Conservation (phyloP, 2,797 vertebrate species). For the Fistularia commersonii region DNA sequence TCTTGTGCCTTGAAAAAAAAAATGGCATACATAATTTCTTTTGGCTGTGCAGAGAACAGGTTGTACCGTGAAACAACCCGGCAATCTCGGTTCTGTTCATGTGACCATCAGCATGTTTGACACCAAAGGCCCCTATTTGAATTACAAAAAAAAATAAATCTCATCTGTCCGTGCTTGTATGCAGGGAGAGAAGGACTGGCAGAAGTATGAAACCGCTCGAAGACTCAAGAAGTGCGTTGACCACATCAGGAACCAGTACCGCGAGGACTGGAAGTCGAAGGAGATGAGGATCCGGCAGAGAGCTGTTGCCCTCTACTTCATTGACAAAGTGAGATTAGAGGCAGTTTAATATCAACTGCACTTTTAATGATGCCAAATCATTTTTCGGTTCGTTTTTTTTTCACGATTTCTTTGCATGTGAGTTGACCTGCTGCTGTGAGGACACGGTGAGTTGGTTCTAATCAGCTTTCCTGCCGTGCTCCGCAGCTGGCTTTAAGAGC, state of each 20-base stretch:
- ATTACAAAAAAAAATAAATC: neutral
- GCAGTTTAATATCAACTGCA: no score
- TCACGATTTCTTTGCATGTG: no score
- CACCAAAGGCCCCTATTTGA: neutral
- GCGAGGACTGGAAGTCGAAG: conserved; percentile 98
- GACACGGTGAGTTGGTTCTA: neutral
- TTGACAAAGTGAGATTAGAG: conserved; percentile 84
- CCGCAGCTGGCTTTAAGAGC: conserved; percentile 93
- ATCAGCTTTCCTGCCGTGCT: neutral
- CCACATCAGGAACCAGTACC: conserved; percentile 88
- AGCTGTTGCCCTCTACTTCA: conserved; percentile 96
- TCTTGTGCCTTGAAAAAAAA: no score
- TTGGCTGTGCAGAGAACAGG: no score
- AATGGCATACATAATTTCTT: no score
- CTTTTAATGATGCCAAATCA: neutral
- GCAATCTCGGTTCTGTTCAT: no score
- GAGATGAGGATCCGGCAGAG: conserved; percentile 96
- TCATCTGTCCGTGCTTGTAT: conserved; percentile 1
- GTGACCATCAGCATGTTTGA: neutral
- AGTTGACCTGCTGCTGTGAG: no score
- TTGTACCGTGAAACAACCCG: no score
- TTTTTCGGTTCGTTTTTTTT: no score
- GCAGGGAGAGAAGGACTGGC: conserved; percentile 98
- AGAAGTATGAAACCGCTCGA: conserved; percentile 95
- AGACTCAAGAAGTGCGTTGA: conserved; percentile 92